Conservation (phyloP, 2,113 vertebrate genomes). For the Callorhinus ursinus region DNA sequence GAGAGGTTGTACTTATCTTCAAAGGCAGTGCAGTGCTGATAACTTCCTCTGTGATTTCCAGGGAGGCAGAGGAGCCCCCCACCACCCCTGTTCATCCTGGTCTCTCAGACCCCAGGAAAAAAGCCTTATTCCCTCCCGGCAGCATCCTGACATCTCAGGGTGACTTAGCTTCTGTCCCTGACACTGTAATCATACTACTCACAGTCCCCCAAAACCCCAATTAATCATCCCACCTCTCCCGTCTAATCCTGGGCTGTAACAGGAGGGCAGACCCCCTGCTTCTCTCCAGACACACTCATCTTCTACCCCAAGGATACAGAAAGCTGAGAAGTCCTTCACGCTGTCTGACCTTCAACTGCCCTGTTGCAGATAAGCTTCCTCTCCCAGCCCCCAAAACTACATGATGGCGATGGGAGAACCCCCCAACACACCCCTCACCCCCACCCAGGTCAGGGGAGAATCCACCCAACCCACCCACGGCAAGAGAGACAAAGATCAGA, state of each 20-base stretch:
- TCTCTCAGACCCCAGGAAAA: neutral
- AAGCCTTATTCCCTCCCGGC: neutral
- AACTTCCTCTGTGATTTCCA: neutral
- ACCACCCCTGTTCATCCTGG: neutral
- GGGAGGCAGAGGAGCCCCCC: neutral
- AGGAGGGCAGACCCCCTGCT: neutral
- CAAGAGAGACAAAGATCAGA: neutral
- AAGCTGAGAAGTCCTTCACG: neutral
- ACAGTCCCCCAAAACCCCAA: neutral
- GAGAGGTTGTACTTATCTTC: neutral
- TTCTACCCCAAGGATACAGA: neutral
- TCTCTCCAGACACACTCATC: neutral
- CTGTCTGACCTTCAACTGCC: constrained; percentile 54
- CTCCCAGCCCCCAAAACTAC: neutral
- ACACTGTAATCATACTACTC: neutral
- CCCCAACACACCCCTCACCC: too few species aligned
- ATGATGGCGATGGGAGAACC: too few species aligned
- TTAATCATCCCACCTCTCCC: neutral
- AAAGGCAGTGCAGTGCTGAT: neutral
- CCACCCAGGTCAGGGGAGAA: neutral
- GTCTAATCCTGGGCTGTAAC: too few species aligned
- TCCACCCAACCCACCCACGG: neutral
- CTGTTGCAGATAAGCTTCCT: neutral
- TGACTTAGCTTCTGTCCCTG: neutral
- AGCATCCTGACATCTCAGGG: neutral